Evolutionary conservation across 2,797 vertebrate species (phyloP).

Genomic region (Carcharodon carcharias): DNA sequence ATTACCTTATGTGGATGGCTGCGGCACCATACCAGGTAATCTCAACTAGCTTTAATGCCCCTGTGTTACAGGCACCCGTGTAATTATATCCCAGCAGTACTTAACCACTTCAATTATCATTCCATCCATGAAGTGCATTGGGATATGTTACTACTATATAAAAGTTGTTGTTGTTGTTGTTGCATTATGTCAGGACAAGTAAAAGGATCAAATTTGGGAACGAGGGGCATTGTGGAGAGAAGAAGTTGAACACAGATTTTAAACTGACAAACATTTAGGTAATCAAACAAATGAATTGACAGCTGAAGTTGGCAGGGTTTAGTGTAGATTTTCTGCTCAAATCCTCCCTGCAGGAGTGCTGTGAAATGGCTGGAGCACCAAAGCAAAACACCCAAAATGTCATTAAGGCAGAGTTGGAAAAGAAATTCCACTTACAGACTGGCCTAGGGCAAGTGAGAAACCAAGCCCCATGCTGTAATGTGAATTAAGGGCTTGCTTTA

Average conservation of each 20-base stretch:
- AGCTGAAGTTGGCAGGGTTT: not conserved
- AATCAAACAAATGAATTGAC: not conserved
- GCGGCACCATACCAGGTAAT: not conserved
- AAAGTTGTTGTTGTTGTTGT: not conserved
- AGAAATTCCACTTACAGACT: not conserved
- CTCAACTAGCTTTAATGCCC: not conserved
- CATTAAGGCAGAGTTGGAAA: not conserved
- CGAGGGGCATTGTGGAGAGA: not conserved
- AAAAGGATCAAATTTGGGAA: not conserved
- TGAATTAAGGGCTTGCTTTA: not conserved
- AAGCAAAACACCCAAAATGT: not conserved
- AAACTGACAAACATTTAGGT: not conserved
- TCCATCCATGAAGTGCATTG: not conserved
- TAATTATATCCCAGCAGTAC: not conserved
- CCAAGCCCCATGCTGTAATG: not conserved
- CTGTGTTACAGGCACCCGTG: not conserved
- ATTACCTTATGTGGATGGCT: not conserved
- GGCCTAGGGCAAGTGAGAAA: not conserved
- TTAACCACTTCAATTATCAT: not conserved
- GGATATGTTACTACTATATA: not conserved
- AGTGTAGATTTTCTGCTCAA: not conserved
- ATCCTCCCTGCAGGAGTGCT: not conserved
- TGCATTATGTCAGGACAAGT: not conserved
- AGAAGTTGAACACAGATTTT: not conserved
- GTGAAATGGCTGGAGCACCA: not conserved